Percentiles rank a stretch among this genome's conserved stretches.
phyloP scores from a whole-genome alignment of 2,797 vertebrate species.

The Pterois miles region DNA sequence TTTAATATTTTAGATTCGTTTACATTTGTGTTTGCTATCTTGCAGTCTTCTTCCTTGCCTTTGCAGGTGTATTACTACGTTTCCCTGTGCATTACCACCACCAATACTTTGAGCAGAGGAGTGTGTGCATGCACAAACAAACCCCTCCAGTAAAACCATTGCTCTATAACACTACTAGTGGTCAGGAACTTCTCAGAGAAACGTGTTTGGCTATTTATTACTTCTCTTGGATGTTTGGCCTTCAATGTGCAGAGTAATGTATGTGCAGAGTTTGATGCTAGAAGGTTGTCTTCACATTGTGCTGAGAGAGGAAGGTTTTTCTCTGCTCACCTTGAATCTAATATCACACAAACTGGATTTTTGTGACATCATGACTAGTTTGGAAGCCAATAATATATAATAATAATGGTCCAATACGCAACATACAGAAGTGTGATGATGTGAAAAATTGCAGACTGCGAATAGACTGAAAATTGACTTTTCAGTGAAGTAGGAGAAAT shows the following conservation, averaged over 20 bases:
- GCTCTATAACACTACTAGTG: neutral
- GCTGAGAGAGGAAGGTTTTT: neutral
- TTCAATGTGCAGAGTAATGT: neutral
- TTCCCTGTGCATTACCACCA: neutral
- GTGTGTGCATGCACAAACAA: neutral
- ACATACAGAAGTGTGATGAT: neutral
- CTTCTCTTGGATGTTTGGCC: neutral
- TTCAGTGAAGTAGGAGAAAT: neutral
- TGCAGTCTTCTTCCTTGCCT: neutral
- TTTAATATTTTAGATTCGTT: neutral
- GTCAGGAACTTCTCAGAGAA: neutral
- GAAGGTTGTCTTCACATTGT: slow-evolving; percentile 3
- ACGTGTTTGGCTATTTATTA: neutral
- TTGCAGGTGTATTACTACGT: neutral
- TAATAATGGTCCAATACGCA: neutral
- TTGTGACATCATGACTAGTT: neutral
- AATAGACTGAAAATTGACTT: neutral
- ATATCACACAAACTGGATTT: neutral
- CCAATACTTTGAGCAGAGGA: neutral
- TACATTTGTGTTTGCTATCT: neutral
- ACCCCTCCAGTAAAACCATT: neutral
- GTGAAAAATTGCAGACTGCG: neutral
- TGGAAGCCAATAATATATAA: neutral
- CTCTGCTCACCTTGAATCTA: neutral
- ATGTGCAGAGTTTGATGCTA: neutral